Conservation (phyloP, 2,113 vertebrate genomes). For the Hoplias malabaricus region DNA sequence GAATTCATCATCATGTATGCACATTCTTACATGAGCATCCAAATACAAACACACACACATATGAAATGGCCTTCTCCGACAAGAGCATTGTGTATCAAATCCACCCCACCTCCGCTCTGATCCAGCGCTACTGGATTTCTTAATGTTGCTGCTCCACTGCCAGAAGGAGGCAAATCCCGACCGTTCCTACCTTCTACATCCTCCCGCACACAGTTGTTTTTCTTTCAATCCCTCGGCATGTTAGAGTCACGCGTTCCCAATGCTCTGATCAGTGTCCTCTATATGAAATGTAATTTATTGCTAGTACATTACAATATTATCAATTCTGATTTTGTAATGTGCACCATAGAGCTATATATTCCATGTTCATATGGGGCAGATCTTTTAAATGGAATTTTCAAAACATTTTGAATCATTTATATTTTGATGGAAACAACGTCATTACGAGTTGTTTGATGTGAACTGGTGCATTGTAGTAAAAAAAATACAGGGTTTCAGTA, state of each 20-base stretch:
- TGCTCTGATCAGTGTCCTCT: constrained; percentile 65
- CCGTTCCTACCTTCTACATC: constrained; percentile 16
- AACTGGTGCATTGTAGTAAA: too few relatives aligned
- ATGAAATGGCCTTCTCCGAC: constrained; percentile 80
- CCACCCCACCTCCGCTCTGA: constrained; percentile 64
- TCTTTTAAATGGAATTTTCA: constrained; percentile 1
- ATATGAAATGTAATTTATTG: background rate
- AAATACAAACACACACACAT: constrained; percentile 33
- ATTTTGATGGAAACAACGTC: too few relatives aligned
- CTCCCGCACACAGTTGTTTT: background rate
- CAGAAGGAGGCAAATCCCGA: constrained; percentile 72
- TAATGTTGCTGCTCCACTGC: constrained; percentile 81
- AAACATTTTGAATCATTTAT: too few relatives aligned
- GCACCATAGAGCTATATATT: background rate
- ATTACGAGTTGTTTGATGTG: too few relatives aligned
- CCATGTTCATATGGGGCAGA: constrained; percentile 8
- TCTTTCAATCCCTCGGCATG: background rate
- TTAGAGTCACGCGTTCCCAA: background rate
- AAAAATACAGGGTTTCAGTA: too few relatives aligned
- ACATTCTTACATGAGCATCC: constrained; percentile 31
- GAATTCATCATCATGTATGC: constrained; percentile 38
- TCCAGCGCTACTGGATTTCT: constrained; percentile 66
- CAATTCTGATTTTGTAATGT: constrained; percentile 13
- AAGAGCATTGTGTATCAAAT: constrained; percentile 77
- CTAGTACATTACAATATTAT: constrained; percentile 43